Conservation (phyloP, 1,140 invertebrate genomes). For the Wiebesia pumilae region DNA sequence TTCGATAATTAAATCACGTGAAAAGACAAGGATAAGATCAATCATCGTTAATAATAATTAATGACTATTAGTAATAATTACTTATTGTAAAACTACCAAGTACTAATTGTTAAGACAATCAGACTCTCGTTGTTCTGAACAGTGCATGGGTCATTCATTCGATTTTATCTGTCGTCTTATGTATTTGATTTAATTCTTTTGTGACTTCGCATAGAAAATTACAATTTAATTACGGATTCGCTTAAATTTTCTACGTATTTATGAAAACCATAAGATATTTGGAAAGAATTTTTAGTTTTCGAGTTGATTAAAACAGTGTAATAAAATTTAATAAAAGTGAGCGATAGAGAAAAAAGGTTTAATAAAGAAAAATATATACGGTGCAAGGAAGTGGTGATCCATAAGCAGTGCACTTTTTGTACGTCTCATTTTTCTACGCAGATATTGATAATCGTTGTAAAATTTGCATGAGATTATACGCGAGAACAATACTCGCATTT, state of each 20-base stretch:
- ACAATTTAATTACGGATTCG: not conserved
- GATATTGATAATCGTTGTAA: constrained; percentile 29
- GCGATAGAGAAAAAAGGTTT: not conserved
- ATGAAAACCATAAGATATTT: constrained; percentile 53
- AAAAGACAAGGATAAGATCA: constrained; percentile 11
- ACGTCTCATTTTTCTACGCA: constrained; percentile 38
- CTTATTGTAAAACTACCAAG: constrained; percentile 41
- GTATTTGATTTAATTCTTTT: not conserved
- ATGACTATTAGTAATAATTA: constrained; percentile 52
- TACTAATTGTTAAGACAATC: constrained; percentile 75
- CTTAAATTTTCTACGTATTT: not conserved
- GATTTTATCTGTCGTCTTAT: not conserved
- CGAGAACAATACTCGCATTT: not conserved
- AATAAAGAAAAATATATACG: not conserved
- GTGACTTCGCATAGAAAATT: not conserved
- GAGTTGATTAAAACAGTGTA: not conserved
- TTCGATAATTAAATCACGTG: not conserved
- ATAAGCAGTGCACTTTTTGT: constrained; percentile 23
- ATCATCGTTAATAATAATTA: constrained; percentile 37
- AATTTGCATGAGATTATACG: constrained; percentile 10
- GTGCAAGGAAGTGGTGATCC: constrained; percentile 15
- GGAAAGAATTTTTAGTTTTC: not conserved
- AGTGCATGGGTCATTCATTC: constrained; percentile 57
- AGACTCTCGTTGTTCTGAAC: constrained; percentile 71
- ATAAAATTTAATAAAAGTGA: constrained; percentile 59